Evolutionary conservation across 2,113 vertebrate species (phyloP).

Genomic region (Myrmophylax atrothorax): DNA sequence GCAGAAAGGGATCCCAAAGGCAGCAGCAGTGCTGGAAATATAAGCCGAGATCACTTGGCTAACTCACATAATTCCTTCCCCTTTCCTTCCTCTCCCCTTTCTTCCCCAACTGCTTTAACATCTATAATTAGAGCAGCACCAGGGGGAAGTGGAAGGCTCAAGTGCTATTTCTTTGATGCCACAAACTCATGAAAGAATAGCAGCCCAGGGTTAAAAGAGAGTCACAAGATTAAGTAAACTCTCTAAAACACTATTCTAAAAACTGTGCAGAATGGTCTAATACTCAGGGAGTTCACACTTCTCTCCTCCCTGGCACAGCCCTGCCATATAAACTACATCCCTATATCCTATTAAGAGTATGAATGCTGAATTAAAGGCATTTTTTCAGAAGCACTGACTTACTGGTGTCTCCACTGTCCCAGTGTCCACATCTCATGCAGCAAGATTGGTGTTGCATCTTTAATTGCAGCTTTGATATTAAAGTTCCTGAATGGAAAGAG

Average conservation of each 20-base stretch:
- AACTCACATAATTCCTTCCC: not conserved
- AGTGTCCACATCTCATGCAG: not conserved
- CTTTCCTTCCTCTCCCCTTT: not conserved
- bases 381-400: not conserved
- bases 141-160: not conserved
- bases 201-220: not conserved
- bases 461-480: not conserved
- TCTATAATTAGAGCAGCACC: not conserved
- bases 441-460: not conserved
- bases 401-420: not conserved
- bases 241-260: not conserved
- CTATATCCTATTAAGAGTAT: not conserved
- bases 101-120: not conserved
- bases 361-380: not conserved
- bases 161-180: constrained; percentile 9
- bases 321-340: not conserved
- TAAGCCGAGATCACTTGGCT: not conserved
- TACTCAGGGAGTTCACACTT: not conserved
- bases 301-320: not conserved
- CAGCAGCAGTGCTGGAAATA: not conserved
- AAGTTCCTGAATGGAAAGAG: not conserved
- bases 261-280: not conserved
- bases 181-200: not conserved
- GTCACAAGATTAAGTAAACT: not conserved
- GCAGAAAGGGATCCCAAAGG: not conserved